Evolutionary conservation across 2,888 invertebrate genomes (phyloP), one percentile per base, ranked within the genome.

Genomic region (Brachyopa scutellaris): DNA sequence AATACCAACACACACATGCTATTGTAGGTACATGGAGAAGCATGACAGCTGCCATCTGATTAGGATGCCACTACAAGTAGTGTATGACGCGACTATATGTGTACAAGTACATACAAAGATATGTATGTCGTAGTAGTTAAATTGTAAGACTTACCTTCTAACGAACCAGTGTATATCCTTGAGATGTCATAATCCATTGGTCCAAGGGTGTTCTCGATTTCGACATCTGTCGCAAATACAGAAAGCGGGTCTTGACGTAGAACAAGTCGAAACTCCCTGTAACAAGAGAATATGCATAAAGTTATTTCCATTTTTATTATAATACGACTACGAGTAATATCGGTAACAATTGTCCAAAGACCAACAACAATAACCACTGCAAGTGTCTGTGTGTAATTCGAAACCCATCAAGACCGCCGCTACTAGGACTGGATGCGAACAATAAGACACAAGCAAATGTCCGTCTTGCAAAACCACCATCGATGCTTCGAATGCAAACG

Each of bases 191-290:
- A 95, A 85, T 93, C 91, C 85, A 96, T 90, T 84, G 92, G 93
- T 59, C 95, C 95, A 53, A 92, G 91, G 8, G 94, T 93, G 72
- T 94, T 93, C 90, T 96, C 96, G 89, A 97, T 94, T 88, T 94
- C 92, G 64, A 94, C 94, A 88, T 95, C 95, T 57, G 94, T 93
- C 84, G 95, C 93, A 91, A 96, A 96, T 85, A 96, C 93, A 31
- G 93, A 93, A 85, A 92, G 92, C 17, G 93, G 93, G 90, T 96
- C 95, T 85, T 95, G 95, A 85, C 92, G 92, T 87, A 95, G 92
- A 86, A 94, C 92, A 88, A 97, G 91, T 86, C 93, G 93, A 91
- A 96, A 96, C 87, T 94, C 93, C 90, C 96, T 96, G 93, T 1
- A 93, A 93, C 40, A 40, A 73, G 47, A 67, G 33, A 74, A 70